Base-by-base conservation (phyloP, 2,888 invertebrate species). In the Athripsodes cinereus region DNA sequence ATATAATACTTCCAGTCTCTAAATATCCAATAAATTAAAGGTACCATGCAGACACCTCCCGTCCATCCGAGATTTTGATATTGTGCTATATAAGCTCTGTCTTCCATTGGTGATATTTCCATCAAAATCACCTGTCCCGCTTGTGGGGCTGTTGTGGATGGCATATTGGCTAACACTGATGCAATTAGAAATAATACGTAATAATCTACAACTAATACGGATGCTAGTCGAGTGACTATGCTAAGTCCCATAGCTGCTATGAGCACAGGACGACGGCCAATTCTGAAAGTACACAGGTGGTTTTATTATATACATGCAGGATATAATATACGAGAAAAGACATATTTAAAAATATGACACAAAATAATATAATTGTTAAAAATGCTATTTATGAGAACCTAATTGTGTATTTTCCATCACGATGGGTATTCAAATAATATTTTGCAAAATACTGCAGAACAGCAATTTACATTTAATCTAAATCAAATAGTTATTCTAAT, bases 61-160 rank as follows among this genome's bases (percentile, higher is more conserved):
- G 78, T 76, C 79, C 80, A 80, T 35, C 76, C 79, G 16, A 78
- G 66, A 64, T 74, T 75, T 66, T 80, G 80, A 56, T 74, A 65
- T 69, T 80, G 74, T 13, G 75, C 74, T 50, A 80, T 75, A 21
- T 71, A 70, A 55, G 79, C 76, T 61, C 80, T 71, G 66, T 76
- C 73, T 65, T 78, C 73, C 56, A 74, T 72, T 65, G 74, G 71
- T 2, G 78, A 78, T 65, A 79, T 77, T 70, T 81, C 81, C 75
- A 81, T 79, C 59, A 76, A 74, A 60, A 79, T 73, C 60, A 80
- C 74, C 60, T 79, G 68, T 11, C 79, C 75, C 53, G 78, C 70
- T 66, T 76, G 75, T 64, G 76, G 78, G 16, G 78, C 69, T 51
- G 76, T 71, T 59, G 74, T 74, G 8, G 74, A 71, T 34, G 78